phyloP scores from a whole-genome alignment of 2,113 vertebrate species.

The Carassius auratus region DNA sequence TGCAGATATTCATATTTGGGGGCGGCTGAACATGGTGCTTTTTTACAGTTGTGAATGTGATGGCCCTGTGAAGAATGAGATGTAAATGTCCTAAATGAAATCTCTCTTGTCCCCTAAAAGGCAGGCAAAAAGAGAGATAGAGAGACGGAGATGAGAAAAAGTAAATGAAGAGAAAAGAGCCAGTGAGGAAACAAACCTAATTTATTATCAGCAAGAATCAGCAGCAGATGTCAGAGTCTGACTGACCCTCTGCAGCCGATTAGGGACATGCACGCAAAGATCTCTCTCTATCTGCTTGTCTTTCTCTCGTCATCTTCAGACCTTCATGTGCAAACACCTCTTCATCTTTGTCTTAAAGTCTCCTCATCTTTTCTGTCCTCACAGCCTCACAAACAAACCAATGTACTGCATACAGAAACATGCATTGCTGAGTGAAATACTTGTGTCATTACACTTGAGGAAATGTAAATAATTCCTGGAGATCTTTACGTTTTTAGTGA shows the following conservation, averaged over 20 bases:
- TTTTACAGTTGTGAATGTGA: constrained; percentile 29
- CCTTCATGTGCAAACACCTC: constrained; percentile 35
- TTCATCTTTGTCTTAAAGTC: not conserved
- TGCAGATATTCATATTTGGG: constrained; percentile 54
- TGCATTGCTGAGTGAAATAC: no score
- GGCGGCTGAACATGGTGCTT: not conserved
- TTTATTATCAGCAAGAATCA: constrained; percentile 88
- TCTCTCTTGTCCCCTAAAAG: not conserved
- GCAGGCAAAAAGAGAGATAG: constrained; percentile 46
- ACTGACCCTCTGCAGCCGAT: constrained; percentile 83
- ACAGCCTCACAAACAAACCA: not conserved
- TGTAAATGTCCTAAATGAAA: constrained; percentile 17
- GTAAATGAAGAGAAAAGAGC: constrained; percentile 68
- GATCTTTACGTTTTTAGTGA: not conserved
- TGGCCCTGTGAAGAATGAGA: constrained; percentile 1
- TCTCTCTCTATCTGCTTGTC: constrained; percentile 41
- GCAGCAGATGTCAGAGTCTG: constrained; percentile 84
- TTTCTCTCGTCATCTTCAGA: constrained; percentile 5
- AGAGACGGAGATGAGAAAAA: constrained; percentile 15
- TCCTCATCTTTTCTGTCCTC: not conserved
- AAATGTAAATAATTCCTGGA: not conserved
- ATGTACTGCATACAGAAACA: not conserved
- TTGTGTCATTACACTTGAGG: not conserved
- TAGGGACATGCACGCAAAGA: constrained; percentile 83
- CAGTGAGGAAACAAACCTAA: constrained; percentile 80